Evolutionary conservation across 2,113 vertebrate genomes (phyloP).

Genomic region (Aythya baeri): DNA sequence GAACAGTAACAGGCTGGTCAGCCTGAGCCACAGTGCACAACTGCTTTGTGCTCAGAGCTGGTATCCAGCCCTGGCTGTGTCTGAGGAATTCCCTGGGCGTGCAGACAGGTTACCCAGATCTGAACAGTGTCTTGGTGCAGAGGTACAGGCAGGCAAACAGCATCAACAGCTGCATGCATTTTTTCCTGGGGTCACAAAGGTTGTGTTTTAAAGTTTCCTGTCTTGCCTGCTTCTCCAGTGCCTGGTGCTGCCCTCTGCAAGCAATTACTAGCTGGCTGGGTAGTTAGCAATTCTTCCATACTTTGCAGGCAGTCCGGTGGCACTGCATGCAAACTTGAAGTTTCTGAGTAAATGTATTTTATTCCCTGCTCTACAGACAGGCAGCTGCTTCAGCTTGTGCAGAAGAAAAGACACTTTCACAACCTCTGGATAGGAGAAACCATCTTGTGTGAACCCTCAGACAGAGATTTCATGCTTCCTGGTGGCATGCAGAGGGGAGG

Average conservation of each 20-base stretch:
- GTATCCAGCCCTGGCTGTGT: neutral
- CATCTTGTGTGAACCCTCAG: neutral
- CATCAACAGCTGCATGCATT: neutral
- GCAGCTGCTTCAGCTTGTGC: neutral
- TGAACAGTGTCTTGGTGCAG: neutral
- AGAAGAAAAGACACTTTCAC: neutral
- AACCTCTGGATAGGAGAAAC: neutral
- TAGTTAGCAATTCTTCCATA: neutral
- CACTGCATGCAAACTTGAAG: neutral
- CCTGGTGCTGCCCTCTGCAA: slow-evolving; percentile 25
- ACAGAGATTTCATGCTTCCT: neutral
- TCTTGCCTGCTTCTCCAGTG: neutral
- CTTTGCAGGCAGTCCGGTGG: neutral
- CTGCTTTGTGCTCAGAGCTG: neutral
- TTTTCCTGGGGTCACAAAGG: slow-evolving; percentile 36
- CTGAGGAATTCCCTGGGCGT: neutral
- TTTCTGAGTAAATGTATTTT: neutral
- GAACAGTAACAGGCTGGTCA: neutral
- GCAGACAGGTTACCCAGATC: neutral
- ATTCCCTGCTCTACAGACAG: neutral
- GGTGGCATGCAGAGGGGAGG: neutral
- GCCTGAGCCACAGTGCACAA: neutral
- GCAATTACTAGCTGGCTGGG: neutral
- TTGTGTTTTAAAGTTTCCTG: neutral
- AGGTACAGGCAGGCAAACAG: neutral